Evolutionary conservation across 2,888 invertebrate genomes (phyloP), one percentile per base, ranked within the genome.

Genomic region (Dasypolia templi): DNA sequence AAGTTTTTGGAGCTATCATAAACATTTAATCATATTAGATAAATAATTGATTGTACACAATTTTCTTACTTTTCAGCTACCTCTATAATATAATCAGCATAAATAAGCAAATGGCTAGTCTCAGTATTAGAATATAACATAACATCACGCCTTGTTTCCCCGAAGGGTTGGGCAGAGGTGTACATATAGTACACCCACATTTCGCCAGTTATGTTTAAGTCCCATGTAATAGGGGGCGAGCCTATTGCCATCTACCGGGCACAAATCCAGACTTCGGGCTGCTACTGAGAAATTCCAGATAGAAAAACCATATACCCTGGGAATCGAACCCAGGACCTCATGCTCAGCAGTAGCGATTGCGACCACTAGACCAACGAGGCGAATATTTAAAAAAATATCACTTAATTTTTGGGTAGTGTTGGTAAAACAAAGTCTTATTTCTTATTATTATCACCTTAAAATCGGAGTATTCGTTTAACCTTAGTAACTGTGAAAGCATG

Each of bases 31-130:
- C 3, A 35, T 46, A 35, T 35, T 63, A 46, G 26, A 29, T n/a
- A 64, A 19, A 26, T 65, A 35, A 46, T 69, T 69, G 26, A 49
- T 46, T 67, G 17, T 46, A 67, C 14, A 64, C 46, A 22, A 49
- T 69, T 49, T 66, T 22, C 66, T 22, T 29, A 4, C 22, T 17
- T 35, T 19, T 69, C 32, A 70, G 29, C 42, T 22, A 44, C 42
- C 42, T 44, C 44, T 44, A 19, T 55, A 71, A 17, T 53, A 63
- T 32, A 49, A 63, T 17, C 32, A n/a, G n/a, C 39, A n/a, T 17
- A 29, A 67, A n/a, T 17, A 29, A 67, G 42, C 9, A 29, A 39
- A 51, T 22, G 17, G 7, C 17, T 46, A 17, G 22, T 14, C 7
- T 32, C 7, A 11, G 14, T 6, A 26, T n/a, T 39, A 26, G 49